Base-by-base conservation (phyloP, 2,797 vertebrate genomes). In the Falco biarmicus region DNA sequence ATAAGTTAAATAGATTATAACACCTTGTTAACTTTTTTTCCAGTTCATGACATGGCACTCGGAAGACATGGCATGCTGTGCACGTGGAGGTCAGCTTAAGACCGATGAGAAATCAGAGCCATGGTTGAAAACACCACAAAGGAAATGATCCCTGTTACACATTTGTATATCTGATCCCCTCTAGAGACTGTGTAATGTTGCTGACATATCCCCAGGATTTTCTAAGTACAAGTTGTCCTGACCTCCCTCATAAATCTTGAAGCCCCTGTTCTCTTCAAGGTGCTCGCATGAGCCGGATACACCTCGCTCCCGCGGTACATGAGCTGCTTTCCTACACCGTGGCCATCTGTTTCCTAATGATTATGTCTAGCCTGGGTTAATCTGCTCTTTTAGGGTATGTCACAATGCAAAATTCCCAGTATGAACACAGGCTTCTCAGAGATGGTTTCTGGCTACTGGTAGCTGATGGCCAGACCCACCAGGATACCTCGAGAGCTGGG, bases 271-370 rank as follows among this genome's bases (percentile, higher is more conserved):
- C 90, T 56, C 29, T 59, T 79, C 94, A 89, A 78, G 85, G 89
- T 78, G 86, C 60, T 93, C 21, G 7, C 31, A 61, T 0, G 2
- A 91, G 82, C 68, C 0, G 1, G 54, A 74, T 87, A 28, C 3
- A 3, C 84, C 34, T 74, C 5, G 4, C 56, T 86, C 71, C 65
- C 3, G 34, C 64, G 21, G 89, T 15, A 76, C 75, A 73, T 0
- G 54, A 75, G 43, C 79, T 93, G 45, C 83, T 84, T 71, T 78
- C 66, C 70, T 19, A n/a, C 60, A 53, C 47, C 28, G 6, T 6
- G 32, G 32, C 90, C 95, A 95, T 95, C 90, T 97, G 90, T 95
- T 92, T 96, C 70, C 66, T 91, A 73, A 81, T 34, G 31, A 69
- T 76, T 81, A 29, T 37, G 73, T 71, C 82, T 76, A 92, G 50